Base-by-base conservation (phyloP, 2,113 vertebrate species). In the Panthera tigris region DNA sequence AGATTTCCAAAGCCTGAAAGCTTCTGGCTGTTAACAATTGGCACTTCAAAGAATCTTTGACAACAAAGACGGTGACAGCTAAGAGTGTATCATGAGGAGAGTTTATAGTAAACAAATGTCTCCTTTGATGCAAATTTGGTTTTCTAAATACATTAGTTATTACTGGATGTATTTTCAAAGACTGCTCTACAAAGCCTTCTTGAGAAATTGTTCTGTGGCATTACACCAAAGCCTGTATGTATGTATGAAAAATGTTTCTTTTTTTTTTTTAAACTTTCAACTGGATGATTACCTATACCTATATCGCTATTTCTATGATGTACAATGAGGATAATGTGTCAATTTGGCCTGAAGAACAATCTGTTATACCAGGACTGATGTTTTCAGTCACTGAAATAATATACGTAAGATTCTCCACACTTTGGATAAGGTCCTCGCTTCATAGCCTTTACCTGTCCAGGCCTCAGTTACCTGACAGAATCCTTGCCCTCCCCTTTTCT, bases 11-110 rank as follows among this genome's bases (percentile, higher is more conserved):
- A 73, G 6, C 21, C 68, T 87, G 55, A 97, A 96, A 89, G 2
- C 36, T 90, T 50, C 71, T 92, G 78, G 41, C 3, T 94, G 52
- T 79, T 97, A 98, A 89, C 41, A 98, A 96, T 50, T 97, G 81
- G 36, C 89, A 98, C 76, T 96, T 98, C 94, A 98, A 97, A 98
- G 33, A 92, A 7, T 89, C 31, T 89, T 73, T 97, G 84, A 84
- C 89, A 98, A 89, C 80, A 95, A 90, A 94, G 78, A 85, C 10
- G 4, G 63, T 69, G 69, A 68, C 71, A 98, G 25, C 16, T 95
- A 93, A 97, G 39, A 98, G 55, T 78, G 87, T 96, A 95, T 94
- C 31, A 92, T 29, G 73, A 97, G 66, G 78, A 97, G 81, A 97
- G 63, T 83, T 96, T 95, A 92, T 76, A 94, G 83, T 84, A 98